A percentile compares a stretch with the other conserved stretches of the same genome.
Conservation (phyloP, 2,888 invertebrate species). For the Selenia dentaria region DNA sequence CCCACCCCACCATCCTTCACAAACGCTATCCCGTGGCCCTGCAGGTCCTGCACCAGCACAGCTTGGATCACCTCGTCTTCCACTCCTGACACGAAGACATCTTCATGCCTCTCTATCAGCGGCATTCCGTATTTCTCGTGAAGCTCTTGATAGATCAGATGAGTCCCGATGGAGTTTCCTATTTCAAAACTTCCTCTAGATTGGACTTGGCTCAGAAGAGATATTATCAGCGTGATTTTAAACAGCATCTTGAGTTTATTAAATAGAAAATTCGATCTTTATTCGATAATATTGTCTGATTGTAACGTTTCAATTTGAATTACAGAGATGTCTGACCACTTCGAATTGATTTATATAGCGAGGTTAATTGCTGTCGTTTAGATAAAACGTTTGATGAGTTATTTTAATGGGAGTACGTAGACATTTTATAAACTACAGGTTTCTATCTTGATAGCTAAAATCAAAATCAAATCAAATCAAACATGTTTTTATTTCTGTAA, state of each 20-base stretch:
- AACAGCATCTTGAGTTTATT: no score
- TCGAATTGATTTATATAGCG: constrained; percentile 5
- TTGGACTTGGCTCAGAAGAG: background rate
- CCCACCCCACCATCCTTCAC: constrained; percentile 11
- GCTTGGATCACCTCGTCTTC: constrained; percentile 14
- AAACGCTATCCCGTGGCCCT: constrained; percentile 10
- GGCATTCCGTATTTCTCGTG: constrained; percentile 14
- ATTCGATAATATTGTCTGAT: no score
- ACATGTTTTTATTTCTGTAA: no score
- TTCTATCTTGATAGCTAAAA: no score
- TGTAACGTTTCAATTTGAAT: no score
- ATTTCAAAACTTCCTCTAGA: constrained; percentile 8
- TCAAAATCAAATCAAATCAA: no score
- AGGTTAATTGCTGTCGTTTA: constrained; percentile 5
- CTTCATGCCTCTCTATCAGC: constrained; percentile 2
- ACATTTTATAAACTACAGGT: background rate
- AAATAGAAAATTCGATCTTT: no score
- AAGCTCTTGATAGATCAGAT: constrained; percentile 9
- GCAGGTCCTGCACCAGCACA: constrained; percentile 14
- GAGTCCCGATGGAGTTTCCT: background rate
- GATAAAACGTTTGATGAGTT: constrained; percentile 4
- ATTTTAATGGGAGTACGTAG: constrained; percentile 1
- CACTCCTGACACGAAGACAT: constrained; percentile 2
- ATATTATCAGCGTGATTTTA: no score
- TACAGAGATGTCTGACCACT: no score